phyloP scores from a whole-genome alignment of 2,113 vertebrate genomes.

The Anarrhichthys ocellatus region DNA sequence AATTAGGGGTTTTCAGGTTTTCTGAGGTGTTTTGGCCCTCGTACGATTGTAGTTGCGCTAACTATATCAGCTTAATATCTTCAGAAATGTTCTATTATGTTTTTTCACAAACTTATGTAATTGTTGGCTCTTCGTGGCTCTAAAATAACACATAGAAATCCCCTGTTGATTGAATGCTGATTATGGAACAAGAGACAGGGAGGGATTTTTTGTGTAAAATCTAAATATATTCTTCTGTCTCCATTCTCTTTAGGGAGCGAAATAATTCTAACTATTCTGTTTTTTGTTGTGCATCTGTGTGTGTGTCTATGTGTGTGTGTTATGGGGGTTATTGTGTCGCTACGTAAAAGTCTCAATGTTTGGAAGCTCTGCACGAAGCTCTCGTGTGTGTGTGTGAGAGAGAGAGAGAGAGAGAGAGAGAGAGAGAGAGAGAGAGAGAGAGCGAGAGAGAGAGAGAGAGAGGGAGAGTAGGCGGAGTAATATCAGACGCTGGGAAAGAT shows the following conservation, averaged over 20 bases:
- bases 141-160: background rate
- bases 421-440: constrained; percentile 14
- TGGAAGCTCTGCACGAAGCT: constrained; percentile 20
- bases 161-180: background rate
- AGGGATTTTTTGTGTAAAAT: background rate
- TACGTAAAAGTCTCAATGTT: background rate
- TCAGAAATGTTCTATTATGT: background rate
- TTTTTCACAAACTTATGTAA: background rate
- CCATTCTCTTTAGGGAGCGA: background rate
- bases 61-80: background rate
- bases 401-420: constrained; percentile 17
- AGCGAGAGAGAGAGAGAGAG: constrained; percentile 3
- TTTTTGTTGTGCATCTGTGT: background rate
- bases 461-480: constrained; percentile 76
- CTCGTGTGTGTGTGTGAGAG: background rate
- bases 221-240: background rate
- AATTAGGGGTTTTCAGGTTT: background rate
- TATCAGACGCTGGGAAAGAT: constrained; percentile 66
- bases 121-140: background rate
- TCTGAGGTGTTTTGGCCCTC: background rate
- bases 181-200: background rate
- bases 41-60: background rate
- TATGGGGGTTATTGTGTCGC: background rate
- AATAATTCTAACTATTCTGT: background rate
- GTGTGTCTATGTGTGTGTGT: background rate